phyloP scores from a whole-genome alignment of 2,888 invertebrate species.

The Pseudolycoriella hygida region DNA sequence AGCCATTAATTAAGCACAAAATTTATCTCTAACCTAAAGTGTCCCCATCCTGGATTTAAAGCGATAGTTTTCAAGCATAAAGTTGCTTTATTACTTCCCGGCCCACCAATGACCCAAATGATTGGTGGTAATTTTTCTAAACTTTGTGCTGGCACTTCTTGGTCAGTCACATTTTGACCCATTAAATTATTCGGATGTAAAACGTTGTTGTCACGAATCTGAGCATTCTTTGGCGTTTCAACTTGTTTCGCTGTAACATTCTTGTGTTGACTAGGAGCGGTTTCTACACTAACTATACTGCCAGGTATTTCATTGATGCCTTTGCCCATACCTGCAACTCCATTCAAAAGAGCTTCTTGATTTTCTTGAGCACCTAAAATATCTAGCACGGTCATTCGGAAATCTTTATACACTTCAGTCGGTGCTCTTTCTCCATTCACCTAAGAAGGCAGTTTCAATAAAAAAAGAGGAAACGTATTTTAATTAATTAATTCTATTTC shows the following conservation, averaged over 20 bases:
- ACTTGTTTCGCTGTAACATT: conserved; percentile 18
- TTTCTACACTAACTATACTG: conserved; percentile 41
- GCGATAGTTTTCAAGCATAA: conserved; percentile 56
- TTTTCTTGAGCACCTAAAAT: conserved; percentile 55
- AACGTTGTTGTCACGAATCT: conserved; percentile 1
- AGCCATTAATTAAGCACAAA: not conserved
- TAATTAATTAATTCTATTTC: too few species aligned
- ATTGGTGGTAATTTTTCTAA: conserved; percentile 22
- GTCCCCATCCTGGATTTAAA: conserved; percentile 54
- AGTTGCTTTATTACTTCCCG: conserved; percentile 76
- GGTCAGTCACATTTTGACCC: conserved; percentile 9
- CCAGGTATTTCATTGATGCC: conserved; percentile 40
- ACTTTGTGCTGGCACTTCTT: conserved; percentile 6
- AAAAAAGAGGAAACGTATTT: too few species aligned
- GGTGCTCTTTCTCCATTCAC: conserved; percentile 79
- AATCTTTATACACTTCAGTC: conserved; percentile 72
- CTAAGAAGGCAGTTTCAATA: conserved; percentile 28
- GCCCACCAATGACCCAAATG: conserved; percentile 62
- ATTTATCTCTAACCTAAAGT: conserved; percentile 40
- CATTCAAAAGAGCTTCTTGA: conserved; percentile 39
- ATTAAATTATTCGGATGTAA: conserved; percentile 10
- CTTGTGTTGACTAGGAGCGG: conserved; percentile 33
- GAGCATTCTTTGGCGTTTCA: conserved; percentile 10
- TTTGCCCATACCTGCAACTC: conserved; percentile 39
- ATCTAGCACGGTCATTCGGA: conserved; percentile 57